A percentile compares a stretch with the other conserved stretches of the same genome.
phyloP scores from a whole-genome alignment of 2,113 vertebrate species.

The Morphnarchus princeps region DNA sequence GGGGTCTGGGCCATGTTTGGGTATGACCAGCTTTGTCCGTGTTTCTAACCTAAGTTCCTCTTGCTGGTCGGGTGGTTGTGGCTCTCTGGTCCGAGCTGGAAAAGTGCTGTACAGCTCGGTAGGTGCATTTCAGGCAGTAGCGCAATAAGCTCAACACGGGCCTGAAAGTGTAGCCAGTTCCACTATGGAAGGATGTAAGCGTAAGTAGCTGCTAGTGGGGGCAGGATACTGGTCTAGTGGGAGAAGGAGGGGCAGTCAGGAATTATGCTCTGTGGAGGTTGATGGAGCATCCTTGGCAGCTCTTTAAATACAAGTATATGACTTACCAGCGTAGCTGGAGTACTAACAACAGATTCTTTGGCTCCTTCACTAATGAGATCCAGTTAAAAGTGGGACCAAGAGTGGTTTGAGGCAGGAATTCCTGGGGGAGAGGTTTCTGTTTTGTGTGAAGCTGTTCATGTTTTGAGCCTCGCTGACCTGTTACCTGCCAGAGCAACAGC shows the following conservation, averaged over 20 bases:
- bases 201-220: not conserved
- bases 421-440: not conserved
- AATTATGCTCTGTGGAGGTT: not conserved
- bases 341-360: not conserved
- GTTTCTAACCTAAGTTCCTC: not conserved
- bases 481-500: not conserved
- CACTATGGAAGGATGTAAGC: not conserved
- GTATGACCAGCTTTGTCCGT: not conserved
- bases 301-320: not conserved
- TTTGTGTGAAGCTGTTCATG: not conserved
- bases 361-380: not conserved
- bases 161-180: not conserved
- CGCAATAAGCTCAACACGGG: fast-evolving
- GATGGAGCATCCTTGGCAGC: not conserved
- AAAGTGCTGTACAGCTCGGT: fast-evolving
- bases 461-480: not conserved
- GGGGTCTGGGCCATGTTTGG: not conserved
- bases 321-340: not conserved
- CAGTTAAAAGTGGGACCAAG: not conserved
- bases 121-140: not conserved
- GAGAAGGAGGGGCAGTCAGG: not conserved
- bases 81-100: not conserved
- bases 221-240: not conserved
- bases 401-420: not conserved
- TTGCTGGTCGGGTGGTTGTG: fast-evolving